phyloP scores from a whole-genome alignment of 2,797 vertebrate species.

The Phalloptychus januarius region DNA sequence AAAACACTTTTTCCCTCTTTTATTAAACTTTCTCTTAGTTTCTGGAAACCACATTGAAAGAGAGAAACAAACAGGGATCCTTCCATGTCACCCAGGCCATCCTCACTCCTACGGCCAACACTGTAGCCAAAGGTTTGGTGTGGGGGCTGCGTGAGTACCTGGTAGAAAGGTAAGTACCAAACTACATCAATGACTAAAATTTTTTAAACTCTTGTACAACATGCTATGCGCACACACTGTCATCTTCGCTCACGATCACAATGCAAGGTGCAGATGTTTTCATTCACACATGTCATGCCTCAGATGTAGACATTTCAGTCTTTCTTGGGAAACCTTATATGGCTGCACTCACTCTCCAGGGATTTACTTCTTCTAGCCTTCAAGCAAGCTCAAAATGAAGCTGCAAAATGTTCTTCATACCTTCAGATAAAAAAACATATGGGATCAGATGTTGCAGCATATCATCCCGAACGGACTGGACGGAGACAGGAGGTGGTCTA shows the following conservation, averaged over 20 bases:
- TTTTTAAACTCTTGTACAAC: not conserved
- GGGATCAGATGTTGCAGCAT: constrained; percentile 12
- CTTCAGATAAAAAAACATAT: constrained; percentile 23
- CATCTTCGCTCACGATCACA: not conserved
- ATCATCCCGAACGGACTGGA: constrained; percentile 40
- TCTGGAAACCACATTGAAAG: constrained; percentile 90
- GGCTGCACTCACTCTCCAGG: not conserved
- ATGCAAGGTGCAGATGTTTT: constrained; percentile 9
- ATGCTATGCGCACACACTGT: not conserved
- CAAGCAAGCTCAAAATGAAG: constrained; percentile 2
- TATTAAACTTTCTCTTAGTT: constrained; percentile 72
- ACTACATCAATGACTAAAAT: too few relatives aligned
- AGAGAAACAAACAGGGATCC: constrained; percentile 84
- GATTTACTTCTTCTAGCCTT: not conserved
- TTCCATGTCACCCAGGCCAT: constrained; percentile 98
- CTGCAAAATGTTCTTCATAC: constrained; percentile 11
- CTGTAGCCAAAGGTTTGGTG: constrained; percentile 87
- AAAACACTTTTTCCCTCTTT: not conserved
- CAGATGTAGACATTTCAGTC: not conserved
- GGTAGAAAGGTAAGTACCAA: constrained; percentile 86
- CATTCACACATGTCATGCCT: constrained; percentile 4
- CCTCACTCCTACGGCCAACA: constrained; percentile 91
- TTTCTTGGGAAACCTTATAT: too few relatives aligned
- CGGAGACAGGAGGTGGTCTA: constrained; percentile 69
- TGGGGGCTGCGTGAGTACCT: constrained; percentile 92